Percentiles rank a stretch among this genome's conserved stretches.
Evolutionary conservation across 2,797 vertebrate species (phyloP).

Genomic region (Poliocrania exsul): DNA sequence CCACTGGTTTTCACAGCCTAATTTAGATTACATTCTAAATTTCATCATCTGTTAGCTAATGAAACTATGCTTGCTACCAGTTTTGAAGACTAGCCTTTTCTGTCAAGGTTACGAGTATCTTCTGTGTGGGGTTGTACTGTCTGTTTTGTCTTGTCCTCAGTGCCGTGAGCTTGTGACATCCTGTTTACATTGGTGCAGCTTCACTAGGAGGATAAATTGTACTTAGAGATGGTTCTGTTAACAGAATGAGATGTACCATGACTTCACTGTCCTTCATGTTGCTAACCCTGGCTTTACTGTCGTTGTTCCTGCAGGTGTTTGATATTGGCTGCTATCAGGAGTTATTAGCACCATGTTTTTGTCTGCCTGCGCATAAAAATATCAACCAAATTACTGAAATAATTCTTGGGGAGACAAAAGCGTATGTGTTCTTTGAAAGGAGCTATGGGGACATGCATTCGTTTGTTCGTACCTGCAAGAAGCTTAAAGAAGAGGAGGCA

Average conservation of each 20-base stretch:
- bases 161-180: background rate
- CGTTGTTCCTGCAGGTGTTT: conserved; percentile 85
- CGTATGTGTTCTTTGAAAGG: conserved; percentile 96
- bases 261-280: background rate
- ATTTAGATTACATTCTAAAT: background rate
- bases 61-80: background rate
- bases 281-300: conserved; percentile 61
- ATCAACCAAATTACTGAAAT: conserved; percentile 99
- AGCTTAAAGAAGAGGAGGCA: conserved; percentile 96
- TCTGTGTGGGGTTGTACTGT: background rate
- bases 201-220: background rate
- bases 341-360: conserved; percentile 95
- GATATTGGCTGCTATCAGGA: conserved; percentile 97
- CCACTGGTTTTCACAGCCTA: background rate
- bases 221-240: background rate
- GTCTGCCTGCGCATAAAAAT: conserved; percentile 93
- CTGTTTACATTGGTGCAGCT: conserved; percentile 18
- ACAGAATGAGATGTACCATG: background rate
- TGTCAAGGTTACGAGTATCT: background rate
- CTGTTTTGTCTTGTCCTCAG: background rate
- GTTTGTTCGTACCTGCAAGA: conserved; percentile 97
- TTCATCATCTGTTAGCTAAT: background rate
- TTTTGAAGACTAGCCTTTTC: background rate
- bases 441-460: conserved; percentile 99
- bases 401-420: conserved; percentile 93